phyloP scores from a whole-genome alignment of 2,113 vertebrate genomes.

The Rhinolophus sinicus region DNA sequence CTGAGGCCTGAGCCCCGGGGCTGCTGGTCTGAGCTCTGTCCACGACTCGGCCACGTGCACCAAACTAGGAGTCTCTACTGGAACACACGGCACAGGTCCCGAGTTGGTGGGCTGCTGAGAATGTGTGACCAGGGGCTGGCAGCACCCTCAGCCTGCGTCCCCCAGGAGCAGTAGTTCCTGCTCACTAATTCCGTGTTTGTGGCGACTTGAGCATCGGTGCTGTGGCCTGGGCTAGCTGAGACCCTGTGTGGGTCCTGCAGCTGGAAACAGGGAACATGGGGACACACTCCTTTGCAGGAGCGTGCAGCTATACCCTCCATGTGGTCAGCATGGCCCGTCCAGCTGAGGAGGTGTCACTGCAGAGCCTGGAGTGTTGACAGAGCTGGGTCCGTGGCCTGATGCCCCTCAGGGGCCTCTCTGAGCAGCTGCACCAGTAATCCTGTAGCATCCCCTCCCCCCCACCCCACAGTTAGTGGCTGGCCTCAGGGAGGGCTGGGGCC shows the following conservation, averaged over 20 bases:
- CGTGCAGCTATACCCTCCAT: background rate
- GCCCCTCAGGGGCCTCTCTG: background rate
- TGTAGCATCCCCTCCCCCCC: too few relatives aligned
- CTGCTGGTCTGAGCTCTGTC: background rate
- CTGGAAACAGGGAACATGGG: fast-evolving
- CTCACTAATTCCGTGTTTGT: fast-evolving
- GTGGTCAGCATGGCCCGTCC: background rate
- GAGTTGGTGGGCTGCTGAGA: fast-evolving
- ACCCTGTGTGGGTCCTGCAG: fast-evolving
- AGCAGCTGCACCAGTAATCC: background rate
- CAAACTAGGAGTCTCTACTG: fast-evolving
- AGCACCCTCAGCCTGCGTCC: background rate
- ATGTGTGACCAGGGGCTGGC: background rate
- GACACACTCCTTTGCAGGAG: background rate
- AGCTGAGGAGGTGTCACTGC: fast-evolving
- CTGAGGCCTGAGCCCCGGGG: background rate
- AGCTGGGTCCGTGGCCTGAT: background rate
- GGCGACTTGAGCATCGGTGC: fast-evolving
- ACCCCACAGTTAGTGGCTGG: background rate
- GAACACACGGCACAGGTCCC: fast-evolving
- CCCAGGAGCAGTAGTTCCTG: background rate
- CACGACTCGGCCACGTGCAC: fast-evolving
- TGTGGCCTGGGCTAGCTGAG: background rate
- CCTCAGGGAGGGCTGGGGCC: background rate
- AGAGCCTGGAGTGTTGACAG: background rate